Evolutionary conservation across 2,113 vertebrate genomes (phyloP), one percentile per base, ranked within the genome.

Genomic region (Nothoprocta pentlandii): DNA sequence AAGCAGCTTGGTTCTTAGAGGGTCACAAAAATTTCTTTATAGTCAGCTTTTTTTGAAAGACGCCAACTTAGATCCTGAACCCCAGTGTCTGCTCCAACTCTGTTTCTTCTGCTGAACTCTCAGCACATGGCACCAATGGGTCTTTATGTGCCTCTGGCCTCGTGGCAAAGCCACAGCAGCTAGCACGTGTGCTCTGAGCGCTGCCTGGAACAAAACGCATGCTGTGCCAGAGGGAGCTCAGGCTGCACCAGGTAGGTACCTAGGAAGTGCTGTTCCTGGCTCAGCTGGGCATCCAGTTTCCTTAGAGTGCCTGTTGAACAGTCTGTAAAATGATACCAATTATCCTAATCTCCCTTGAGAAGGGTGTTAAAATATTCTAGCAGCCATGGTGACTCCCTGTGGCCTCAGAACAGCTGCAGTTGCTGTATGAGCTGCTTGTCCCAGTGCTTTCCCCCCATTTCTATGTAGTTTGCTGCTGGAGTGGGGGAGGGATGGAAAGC

Each of bases 121-220:
- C 23, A 41, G 58, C 23, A 10, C 17, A 5, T 6, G 32, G 4
- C 6, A 2, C 26, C 1, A 2, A 20, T 2, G 3, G 22, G 36
- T 9, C 49, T 54, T 39, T 4, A 20, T 54, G 61, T 81, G 41
- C 66, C 46, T 63, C 62, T 70, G 59, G 15, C 44, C 68, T 61
- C 51, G 47, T 53, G 54, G 23, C 23, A 13, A 70, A 70, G 47
- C 49, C n/a, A 51, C n/a, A 51, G 34, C 68, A 70, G 47, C 47
- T 51, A 47, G 25, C 64, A 17, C 49, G 79, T 71, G 20, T 17
- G 17, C 39, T 67, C 79, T 3, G 12, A 54, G 66, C 64, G 71
- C 68, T 69, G 12, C 10, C 28, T 61, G 42, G n/a, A 53, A 47
- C 5, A 30, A 64, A 53, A 23, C 3, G 4, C 15, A 1, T 5